These are phyloP conservation scores for Apus apus DNA, from an alignment of 2,113 vertebrate genomes.

Conservation along the genomic window DNA sequence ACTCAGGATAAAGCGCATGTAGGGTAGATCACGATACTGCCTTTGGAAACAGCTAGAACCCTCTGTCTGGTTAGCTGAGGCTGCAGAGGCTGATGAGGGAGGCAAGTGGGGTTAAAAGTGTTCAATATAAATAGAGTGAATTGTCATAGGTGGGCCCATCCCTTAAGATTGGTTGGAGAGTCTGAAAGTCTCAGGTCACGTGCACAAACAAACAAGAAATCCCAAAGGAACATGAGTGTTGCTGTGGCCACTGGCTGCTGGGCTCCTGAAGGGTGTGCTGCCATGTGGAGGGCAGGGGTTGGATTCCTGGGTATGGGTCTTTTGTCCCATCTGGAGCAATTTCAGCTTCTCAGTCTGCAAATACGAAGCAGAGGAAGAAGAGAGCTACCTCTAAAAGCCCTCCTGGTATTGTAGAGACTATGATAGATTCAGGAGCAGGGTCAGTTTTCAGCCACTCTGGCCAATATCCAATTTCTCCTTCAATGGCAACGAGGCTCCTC, in stretches of 20 bases:
- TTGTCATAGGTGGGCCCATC: neutral
- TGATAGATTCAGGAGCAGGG: neutral
- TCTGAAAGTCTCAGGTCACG: neutral
- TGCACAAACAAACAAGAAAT: neutral
- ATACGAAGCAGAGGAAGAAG: neutral
- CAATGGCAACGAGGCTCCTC: neutral
- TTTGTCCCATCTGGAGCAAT: neutral
- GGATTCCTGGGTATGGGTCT: neutral
- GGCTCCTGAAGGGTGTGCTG: rapidly evolving
- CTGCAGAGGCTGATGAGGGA: neutral
- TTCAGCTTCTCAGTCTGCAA: neutral
- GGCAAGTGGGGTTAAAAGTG: slow-evolving; percentile 15
- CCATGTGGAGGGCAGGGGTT: neutral
- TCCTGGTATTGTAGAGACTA: neutral
- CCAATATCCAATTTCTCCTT: neutral
- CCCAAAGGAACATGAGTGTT: neutral
- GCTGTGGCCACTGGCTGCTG: rapidly evolving
- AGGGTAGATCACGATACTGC: neutral
- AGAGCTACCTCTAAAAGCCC: neutral
- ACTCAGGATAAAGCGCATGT: neutral
- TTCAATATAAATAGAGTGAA: neutral
- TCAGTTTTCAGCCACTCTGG: neutral
- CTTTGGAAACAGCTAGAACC: slow-evolving; percentile 17
- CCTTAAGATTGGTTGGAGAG: neutral
- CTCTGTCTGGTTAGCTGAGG: slow-evolving; percentile 7